phyloP scores from a whole-genome alignment of 30 jellyfish, hydroid and myxozoan species.

The Hydractinia symbiolongicarpus region DNA sequence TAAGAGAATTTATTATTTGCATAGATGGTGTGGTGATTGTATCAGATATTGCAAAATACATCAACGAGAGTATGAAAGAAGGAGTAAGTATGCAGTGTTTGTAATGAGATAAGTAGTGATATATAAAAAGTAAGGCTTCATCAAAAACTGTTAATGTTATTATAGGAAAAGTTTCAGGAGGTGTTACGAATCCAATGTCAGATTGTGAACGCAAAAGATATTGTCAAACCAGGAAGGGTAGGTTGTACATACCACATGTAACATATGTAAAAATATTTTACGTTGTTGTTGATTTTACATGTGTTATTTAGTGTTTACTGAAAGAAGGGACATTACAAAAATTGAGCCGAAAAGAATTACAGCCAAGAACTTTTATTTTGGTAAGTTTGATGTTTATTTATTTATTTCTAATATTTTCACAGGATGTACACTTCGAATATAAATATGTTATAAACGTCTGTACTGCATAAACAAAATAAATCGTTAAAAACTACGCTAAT shows the following conservation, averaged over 20 bases:
- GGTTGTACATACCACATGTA: slow-evolving; percentile 15
- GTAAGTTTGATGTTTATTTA: slow-evolving; percentile 55
- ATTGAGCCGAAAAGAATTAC: slow-evolving; percentile 88
- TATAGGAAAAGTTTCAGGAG: slow-evolving; percentile 87
- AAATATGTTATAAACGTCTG: no score
- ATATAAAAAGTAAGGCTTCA: neutral
- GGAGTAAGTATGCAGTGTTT: slow-evolving; percentile 54
- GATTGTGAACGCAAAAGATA: slow-evolving; percentile 75
- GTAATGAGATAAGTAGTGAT: neutral
- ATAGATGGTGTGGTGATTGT: slow-evolving; percentile 80
- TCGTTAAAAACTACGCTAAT: no score
- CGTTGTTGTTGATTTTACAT: neutral
- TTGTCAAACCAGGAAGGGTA: slow-evolving; percentile 96
- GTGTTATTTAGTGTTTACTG: slow-evolving; percentile 53
- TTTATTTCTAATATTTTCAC: no score
- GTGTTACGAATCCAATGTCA: slow-evolving; percentile 83
- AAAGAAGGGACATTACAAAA: slow-evolving; percentile 81
- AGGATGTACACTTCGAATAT: no score
- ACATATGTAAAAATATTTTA: neutral
- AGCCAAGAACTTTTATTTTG: slow-evolving; percentile 77
- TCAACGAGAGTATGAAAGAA: slow-evolving; percentile 97
- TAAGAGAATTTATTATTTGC: neutral
- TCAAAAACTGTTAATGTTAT: neutral
- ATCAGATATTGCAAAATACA: slow-evolving; percentile 79
- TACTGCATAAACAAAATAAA: no score